Base-by-base conservation (phyloP, 2,888 invertebrate species). In the Flexamia atlantica region DNA sequence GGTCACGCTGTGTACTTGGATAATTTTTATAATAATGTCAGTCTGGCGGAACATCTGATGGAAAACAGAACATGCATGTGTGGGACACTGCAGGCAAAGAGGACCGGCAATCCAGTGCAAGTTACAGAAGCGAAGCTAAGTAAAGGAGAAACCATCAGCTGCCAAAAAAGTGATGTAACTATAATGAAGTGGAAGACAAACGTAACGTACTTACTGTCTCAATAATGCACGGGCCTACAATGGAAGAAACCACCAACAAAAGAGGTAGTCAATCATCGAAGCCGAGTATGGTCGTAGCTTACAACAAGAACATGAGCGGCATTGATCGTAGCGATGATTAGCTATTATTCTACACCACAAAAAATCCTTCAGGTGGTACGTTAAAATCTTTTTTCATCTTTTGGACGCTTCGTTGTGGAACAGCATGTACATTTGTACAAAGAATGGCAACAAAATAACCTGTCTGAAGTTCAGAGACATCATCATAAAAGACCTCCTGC, bases 321-420 rank as follows among this genome's bases (percentile, higher is more conserved):
- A 83, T 83, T 36, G 83, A 83, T 36, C 7, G 40, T 14, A 76
- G 76, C 32, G 83, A 83, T 46, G 83, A 83, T 83, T n/a, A 60
- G 36, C 14, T 60, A 64, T 36, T 79, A 80, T 68, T 64, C 20
- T 46, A 83, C 74, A 23, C 83, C 76, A 14, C n/a, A 83, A 76
- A 42, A 83, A 76, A 79, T 46, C 64, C 5, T 17, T 79, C 42
- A 57, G 79, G 0, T 79, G 79, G 83, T 83, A 83, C 17, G 42
- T 83, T 28, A 60, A 83, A 42, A 28, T 60, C 10, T 76, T 83
- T 79, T 83, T 79, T 28, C 60, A 83, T 57, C 57, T 83, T n/a
- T 25, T 83, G 25, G 76, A 82, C 42, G 53, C 82, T 12, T 32
- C 70, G 10, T 50, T 82, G 72, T 82, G 82, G 46, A 82, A 82